These are phyloP conservation scores for Porites rus DNA, from an alignment of 92 coral and sea anemone species.

Conservation along the genomic window DNA sequence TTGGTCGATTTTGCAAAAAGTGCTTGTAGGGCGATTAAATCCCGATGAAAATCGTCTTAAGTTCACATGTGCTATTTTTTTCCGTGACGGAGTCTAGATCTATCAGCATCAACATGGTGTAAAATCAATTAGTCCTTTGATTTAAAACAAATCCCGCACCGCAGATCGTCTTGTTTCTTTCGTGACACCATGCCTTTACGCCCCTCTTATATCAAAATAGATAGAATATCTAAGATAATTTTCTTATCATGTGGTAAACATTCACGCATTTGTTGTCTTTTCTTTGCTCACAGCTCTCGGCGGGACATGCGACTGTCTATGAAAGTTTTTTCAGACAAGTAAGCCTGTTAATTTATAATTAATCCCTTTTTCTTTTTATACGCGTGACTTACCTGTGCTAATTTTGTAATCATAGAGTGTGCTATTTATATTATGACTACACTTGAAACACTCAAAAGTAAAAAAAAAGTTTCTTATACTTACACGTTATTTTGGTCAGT, in stretches of 20 bases:
- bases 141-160: no score
- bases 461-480: not conserved
- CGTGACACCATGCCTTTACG: conserved; percentile 1
- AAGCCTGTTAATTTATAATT: conserved; percentile 16
- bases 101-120: no score
- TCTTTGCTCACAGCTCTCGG: conserved; percentile 82
- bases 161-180: not conserved
- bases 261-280: not conserved
- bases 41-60: not conserved
- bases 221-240: conserved; percentile 24
- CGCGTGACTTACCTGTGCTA: not conserved
- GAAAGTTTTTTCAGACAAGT: conserved; percentile 97
- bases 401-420: not conserved
- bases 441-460: not conserved
- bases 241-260: conserved; percentile 17
- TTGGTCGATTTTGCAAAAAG: conserved; percentile 11
- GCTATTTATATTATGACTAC: not conserved
- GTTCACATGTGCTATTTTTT: no score
- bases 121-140: no score
- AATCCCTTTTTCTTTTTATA: not conserved
- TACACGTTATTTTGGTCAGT: not conserved
- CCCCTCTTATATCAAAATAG: not conserved
- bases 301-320: conserved; percentile 94
- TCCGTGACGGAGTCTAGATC: no score
- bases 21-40: not conserved